Evolutionary conservation across 30 jellyfish, hydroid and myxozoan species (phyloP).

Genomic region (Aurelia sp.): DNA sequence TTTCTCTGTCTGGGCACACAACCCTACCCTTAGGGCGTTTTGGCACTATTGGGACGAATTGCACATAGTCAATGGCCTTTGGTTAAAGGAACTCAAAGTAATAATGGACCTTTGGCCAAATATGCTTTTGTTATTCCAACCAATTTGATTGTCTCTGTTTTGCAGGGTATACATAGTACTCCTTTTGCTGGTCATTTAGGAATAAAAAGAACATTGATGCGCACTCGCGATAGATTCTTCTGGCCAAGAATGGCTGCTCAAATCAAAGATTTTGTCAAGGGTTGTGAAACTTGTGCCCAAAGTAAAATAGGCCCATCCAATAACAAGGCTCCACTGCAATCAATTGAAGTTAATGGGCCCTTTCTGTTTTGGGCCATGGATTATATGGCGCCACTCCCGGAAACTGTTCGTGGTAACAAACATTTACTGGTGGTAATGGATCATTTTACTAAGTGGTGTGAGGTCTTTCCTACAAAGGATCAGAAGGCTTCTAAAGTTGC

Average conservation of each 20-base stretch:
- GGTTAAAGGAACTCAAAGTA: background rate
- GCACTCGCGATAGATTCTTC: slow-evolving; percentile 53
- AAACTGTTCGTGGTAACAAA: slow-evolving; percentile 31
- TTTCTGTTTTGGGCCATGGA: slow-evolving; percentile 49
- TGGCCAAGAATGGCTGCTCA: slow-evolving; percentile 54
- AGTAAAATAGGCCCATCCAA: slow-evolving; percentile 16
- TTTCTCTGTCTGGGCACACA: slow-evolving; percentile 17
- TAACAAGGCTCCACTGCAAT: slow-evolving; percentile 35
- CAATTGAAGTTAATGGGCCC: slow-evolving; percentile 46
- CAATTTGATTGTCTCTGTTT: slow-evolving; percentile 25
- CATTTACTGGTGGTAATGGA: slow-evolving; percentile 65
- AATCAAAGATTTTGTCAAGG: slow-evolving; percentile 14
- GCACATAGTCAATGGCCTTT: slow-evolving; percentile 14
- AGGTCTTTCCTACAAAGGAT: slow-evolving; percentile 55
- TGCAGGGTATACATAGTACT: slow-evolving; percentile 48
- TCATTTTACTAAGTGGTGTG: slow-evolving; percentile 80
- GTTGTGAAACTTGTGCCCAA: slow-evolving; percentile 59
- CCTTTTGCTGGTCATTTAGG: slow-evolving; percentile 60
- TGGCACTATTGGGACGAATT: slow-evolving; percentile 60
- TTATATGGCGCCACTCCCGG: slow-evolving; percentile 34
- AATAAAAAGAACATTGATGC: slow-evolving; percentile 29
- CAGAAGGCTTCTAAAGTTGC: slow-evolving; percentile 54
- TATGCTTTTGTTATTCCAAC: slow-evolving; percentile 44
- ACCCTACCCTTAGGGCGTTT: slow-evolving; percentile 32
- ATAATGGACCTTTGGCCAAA: slow-evolving; percentile 16